These are phyloP conservation scores for Synergus laeviventris DNA, from an alignment of 2,888 invertebrate genomes.

Conservation along the genomic window DNA sequence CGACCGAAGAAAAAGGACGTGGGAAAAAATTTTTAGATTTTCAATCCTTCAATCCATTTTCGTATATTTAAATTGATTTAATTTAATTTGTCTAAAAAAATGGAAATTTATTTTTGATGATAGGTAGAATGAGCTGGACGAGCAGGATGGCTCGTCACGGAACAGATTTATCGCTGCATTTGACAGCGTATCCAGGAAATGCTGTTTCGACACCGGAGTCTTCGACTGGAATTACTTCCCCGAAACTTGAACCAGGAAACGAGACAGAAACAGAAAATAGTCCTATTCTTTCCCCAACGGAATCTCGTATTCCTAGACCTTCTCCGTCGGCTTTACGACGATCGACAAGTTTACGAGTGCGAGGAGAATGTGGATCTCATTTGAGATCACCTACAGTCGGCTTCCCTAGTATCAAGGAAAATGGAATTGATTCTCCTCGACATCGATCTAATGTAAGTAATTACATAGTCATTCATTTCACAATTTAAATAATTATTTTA, in stretches of 20 bases:
- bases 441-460: slow-evolving; percentile 69
- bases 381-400: slow-evolving; percentile 26
- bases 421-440: slow-evolving; percentile 75
- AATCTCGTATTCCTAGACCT: slow-evolving; percentile 77
- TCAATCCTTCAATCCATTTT: not conserved
- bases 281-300: slow-evolving; percentile 61
- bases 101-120: not conserved
- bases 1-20: not conserved
- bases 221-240: not conserved
- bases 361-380: slow-evolving; percentile 77
- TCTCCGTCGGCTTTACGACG: slow-evolving; percentile 78
- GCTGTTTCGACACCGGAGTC: slow-evolving; percentile 22
- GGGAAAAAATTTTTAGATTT: not conserved
- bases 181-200: slow-evolving; percentile 48
- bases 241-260: not conserved
- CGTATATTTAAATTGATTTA: not conserved
- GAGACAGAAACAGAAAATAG: not conserved
- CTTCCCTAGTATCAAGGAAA: slow-evolving; percentile 82
- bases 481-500: no score
- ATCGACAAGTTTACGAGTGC: slow-evolving; percentile 83
- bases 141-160: slow-evolving; percentile 64
- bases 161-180: slow-evolving; percentile 60
- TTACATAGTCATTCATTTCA: no score
- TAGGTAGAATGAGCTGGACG: slow-evolving; percentile 51
- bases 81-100: not conserved